Evolutionary conservation across 2,797 vertebrate genomes (phyloP), one percentile per base, ranked within the genome.

Genomic region (Fistularia commersonii): DNA sequence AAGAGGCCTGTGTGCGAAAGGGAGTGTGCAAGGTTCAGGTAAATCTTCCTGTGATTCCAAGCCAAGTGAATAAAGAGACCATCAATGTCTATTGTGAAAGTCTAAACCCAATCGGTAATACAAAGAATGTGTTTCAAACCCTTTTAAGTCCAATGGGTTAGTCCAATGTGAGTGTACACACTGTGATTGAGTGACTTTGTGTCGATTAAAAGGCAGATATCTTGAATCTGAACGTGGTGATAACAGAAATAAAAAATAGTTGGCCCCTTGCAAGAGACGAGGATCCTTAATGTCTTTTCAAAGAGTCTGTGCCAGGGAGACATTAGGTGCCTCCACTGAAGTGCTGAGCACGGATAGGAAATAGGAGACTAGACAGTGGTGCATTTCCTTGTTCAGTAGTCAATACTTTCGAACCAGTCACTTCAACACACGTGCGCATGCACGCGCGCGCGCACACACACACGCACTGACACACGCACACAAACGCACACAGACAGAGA

Each of bases 351-450:
- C 61, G 58, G 38, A 1, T 35, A 49, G 54, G 43, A 47, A 57
- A 54, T 11, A 32, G 70, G 69, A 71, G 57, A 66, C 50, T 0
- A 54, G 54, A 83, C 65, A 81, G 79, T 81, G 73, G 80, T 79
- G 59, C 54, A 67, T 57, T 67, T 81, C 80, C 79, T 79, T 70
- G 66, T 74, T 81, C 80, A 85, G 84, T 85, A 85, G 82, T 80
- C 61, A 54, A 47, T 23, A 23, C 23, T 23, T 64, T 66, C 65
- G 66, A 60, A 61, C 68, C 23, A 38, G 45, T 40, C 48, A 33
- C 51, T 10, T 39, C 4, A 15, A 38, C 32, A 36, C 48, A 52
- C 53, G 38, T 45, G 37, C 32, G 9, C 35, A 40, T 15, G 11
- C 49, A 43, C 39, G 8, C 23, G 34, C 35, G 6, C 8, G 12